These are phyloP conservation scores for Darevskia mixta DNA, from an alignment of 2,797 vertebrate genomes.

Conservation along the genomic window DNA sequence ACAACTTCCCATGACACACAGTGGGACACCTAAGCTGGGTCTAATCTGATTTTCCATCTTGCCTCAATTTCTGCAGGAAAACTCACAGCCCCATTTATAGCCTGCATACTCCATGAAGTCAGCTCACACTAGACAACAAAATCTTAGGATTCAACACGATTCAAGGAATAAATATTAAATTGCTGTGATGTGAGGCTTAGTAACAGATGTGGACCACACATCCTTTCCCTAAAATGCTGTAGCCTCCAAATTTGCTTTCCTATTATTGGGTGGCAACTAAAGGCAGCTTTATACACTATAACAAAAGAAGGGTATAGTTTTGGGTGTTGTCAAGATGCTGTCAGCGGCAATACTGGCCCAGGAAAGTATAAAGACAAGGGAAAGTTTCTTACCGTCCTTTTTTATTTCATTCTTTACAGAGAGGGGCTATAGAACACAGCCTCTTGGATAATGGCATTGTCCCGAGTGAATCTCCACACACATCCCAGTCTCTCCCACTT, in stretches of 20 bases:
- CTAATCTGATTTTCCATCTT: conserved; percentile 18
- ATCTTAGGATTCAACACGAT: neutral
- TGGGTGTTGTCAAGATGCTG: no score
- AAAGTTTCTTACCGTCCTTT: no score
- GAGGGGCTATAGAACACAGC: no score
- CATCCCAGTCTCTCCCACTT: no score
- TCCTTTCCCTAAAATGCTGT: neutral
- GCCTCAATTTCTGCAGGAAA: neutral
- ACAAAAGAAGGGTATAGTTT: neutral
- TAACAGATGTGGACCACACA: neutral
- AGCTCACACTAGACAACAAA: neutral
- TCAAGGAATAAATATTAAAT: neutral
- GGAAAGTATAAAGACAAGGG: no score
- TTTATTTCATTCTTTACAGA: no score
- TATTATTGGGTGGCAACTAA: neutral
- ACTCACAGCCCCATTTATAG: neutral
- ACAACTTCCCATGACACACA: conserved; percentile 6
- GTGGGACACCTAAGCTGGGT: neutral
- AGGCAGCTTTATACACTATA: neutral
- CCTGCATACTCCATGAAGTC: neutral
- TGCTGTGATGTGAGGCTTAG: neutral
- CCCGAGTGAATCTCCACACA: no score
- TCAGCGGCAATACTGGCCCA: no score
- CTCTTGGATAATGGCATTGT: no score
- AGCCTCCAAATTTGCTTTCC: neutral